phyloP scores from a whole-genome alignment of 2,888 invertebrate species.

The Cataglyphis albicans region DNA sequence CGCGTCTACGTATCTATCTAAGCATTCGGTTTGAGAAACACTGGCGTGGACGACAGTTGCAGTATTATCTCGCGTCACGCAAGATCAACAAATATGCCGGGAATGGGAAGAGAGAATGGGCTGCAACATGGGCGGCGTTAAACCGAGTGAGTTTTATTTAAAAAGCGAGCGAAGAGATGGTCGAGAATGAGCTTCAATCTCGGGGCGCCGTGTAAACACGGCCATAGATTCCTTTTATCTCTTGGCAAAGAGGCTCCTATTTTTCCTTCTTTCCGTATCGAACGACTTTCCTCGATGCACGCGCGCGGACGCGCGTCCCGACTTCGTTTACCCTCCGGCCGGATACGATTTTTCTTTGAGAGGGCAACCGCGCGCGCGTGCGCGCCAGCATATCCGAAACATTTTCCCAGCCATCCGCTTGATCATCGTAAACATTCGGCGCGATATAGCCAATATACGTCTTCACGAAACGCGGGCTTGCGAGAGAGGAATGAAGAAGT shows the following conservation, averaged over 20 bases:
- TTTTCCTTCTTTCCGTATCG: constrained; percentile 60
- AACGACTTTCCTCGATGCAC: constrained; percentile 55
- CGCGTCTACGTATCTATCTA: background rate
- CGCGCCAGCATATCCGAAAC: constrained; percentile 57
- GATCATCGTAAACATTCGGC: constrained; percentile 50
- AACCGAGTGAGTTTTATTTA: constrained; percentile 66
- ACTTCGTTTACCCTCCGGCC: constrained; percentile 54
- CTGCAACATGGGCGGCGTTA: constrained; percentile 43
- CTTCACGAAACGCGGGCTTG: constrained; percentile 21
- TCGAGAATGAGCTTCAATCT: constrained; percentile 70
- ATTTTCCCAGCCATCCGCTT: constrained; percentile 53
- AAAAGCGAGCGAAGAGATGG: constrained; percentile 54
- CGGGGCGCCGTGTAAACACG: constrained; percentile 72
- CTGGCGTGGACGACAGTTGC: constrained; percentile 26
- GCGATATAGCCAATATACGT: constrained; percentile 35
- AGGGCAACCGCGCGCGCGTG: constrained; percentile 17
- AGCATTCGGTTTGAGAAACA: constrained; percentile 12
- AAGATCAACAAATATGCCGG: constrained; percentile 52
- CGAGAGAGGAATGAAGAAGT: background rate
- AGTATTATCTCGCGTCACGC: constrained; percentile 51
- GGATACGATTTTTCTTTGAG: constrained; percentile 58
- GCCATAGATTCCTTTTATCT: constrained; percentile 76
- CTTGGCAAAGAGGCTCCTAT: constrained; percentile 63
- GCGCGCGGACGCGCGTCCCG: constrained; percentile 14
- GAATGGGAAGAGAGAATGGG: background rate